phyloP scores from a whole-genome alignment of 2,888 invertebrate species.

The Harpagoxenus sublaevis region DNA sequence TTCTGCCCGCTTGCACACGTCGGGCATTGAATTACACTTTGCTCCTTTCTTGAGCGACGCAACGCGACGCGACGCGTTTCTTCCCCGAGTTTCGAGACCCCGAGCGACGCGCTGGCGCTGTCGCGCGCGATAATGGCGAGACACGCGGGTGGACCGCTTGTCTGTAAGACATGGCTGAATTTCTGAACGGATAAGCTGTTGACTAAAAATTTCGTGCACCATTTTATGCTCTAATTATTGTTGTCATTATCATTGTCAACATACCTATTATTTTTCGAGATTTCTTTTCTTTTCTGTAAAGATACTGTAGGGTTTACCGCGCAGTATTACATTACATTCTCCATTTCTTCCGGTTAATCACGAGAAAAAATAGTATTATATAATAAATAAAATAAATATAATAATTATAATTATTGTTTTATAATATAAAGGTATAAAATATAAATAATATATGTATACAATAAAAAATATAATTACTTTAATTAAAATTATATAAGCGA shows the following conservation, averaged over 20 bases:
- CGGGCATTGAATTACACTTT: conserved; percentile 71
- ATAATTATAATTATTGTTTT: neutral
- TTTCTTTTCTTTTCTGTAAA: neutral
- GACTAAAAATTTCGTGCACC: neutral
- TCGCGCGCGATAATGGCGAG: conserved; percentile 15
- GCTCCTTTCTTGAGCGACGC: conserved; percentile 44
- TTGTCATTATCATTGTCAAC: neutral
- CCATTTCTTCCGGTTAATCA: neutral
- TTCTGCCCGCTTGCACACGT: conserved; percentile 63
- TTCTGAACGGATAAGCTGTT: neutral
- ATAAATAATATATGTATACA: neutral
- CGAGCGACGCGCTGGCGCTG: conserved; percentile 28
- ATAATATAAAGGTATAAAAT: neutral
- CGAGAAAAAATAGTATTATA: neutral
- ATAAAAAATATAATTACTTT: neutral
- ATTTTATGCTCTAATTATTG: neutral
- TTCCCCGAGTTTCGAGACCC: conserved; percentile 1
- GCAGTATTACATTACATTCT: neutral
- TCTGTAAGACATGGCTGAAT: neutral
- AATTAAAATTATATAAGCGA: neutral
- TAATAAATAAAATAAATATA: neutral
- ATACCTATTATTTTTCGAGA: neutral
- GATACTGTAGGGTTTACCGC: neutral
- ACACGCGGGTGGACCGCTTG: neutral
- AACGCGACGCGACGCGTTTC: conserved; percentile 18